A percentile compares a stretch with the other conserved stretches of the same genome.
Conservation (phyloP, 2,113 vertebrate genomes). For the Martes martes region DNA sequence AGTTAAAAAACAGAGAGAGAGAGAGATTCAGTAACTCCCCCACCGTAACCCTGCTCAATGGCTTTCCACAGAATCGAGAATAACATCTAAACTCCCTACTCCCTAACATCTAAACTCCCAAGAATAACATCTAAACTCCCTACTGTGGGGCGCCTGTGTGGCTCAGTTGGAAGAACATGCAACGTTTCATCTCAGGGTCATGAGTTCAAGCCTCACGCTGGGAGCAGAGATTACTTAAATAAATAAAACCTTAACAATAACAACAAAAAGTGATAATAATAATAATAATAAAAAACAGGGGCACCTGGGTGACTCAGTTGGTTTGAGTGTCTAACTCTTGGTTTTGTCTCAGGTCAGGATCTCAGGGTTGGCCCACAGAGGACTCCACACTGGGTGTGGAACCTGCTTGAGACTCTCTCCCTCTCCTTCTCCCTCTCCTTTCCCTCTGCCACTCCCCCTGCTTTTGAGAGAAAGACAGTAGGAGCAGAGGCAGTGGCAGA, state of each 20-base stretch:
- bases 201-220: neutral
- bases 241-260: neutral
- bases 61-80: neutral
- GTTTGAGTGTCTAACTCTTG: neutral
- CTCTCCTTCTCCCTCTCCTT: neutral
- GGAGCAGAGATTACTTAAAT: neutral
- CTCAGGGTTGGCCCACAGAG: neutral
- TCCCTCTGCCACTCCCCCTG: neutral
- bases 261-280: neutral
- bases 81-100: no score
- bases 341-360: neutral
- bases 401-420: neutral
- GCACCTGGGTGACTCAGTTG: neutral
- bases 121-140: neutral
- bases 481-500: neutral
- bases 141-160: neutral
- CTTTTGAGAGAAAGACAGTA: neutral
- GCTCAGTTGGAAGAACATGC: neutral
- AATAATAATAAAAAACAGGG: neutral
- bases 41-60: neutral
- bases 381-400: neutral
- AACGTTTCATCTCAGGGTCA: neutral
- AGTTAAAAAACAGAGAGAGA: neutral
- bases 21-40: neutral
- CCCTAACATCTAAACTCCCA: no score